Evolutionary conservation across 1,140 invertebrate genomes (phyloP).

Genomic region (Nylanderia fulva): DNA sequence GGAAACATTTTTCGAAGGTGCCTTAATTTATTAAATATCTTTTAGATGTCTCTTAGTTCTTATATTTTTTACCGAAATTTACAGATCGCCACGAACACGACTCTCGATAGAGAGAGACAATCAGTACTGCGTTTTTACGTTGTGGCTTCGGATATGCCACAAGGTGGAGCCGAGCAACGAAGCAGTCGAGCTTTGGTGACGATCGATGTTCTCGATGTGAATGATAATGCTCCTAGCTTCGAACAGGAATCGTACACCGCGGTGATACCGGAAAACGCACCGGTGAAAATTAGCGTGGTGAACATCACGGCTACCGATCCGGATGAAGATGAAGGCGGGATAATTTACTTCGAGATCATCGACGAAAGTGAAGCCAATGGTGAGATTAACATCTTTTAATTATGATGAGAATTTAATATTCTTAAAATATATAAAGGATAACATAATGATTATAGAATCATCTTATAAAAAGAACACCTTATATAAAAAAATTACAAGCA

Average conservation of each 20-base stretch:
- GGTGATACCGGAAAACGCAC: constrained; percentile 92
- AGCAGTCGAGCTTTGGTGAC: constrained; percentile 88
- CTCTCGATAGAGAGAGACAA: constrained; percentile 91
- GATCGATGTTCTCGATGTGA: constrained; percentile 92
- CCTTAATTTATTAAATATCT: not conserved
- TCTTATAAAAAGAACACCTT: no score
- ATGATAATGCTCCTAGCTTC: constrained; percentile 91
- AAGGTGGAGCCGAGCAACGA: constrained; percentile 88
- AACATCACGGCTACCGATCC: constrained; percentile 93
- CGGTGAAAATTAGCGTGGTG: constrained; percentile 88
- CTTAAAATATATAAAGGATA: not conserved
- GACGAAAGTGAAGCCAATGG: constrained; percentile 91
- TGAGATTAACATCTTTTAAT: constrained; percentile 76
- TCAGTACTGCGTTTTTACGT: constrained; percentile 89
- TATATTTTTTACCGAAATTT: constrained; percentile 40
- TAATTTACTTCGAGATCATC: constrained; percentile 89
- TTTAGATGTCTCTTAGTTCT: not conserved
- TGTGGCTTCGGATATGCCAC: constrained; percentile 91
- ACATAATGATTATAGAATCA: not conserved
- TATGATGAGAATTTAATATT: not conserved
- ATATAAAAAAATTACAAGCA: not conserved
- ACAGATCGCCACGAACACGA: constrained; percentile 89
- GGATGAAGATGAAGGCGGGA: constrained; percentile 90
- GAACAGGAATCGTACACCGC: constrained; percentile 85
- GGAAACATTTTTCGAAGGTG: not conserved